These are phyloP conservation scores for Abramis brama DNA, from an alignment of 2,113 vertebrate genomes.

Conservation along the genomic window DNA sequence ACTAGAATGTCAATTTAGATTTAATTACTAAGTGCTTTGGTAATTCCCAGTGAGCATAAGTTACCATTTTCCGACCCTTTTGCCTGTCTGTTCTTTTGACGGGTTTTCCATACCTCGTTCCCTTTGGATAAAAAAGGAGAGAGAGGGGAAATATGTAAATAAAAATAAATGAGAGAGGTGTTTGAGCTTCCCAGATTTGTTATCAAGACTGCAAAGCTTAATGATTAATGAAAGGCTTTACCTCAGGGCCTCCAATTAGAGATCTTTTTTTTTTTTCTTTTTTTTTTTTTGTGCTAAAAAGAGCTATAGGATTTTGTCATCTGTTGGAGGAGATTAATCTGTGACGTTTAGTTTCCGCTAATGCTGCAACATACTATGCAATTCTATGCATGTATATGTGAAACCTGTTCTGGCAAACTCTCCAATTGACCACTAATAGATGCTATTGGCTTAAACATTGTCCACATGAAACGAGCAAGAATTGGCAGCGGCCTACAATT, in stretches of 20 bases:
- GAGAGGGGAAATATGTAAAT: slow-evolving; percentile 67
- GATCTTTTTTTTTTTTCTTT: slow-evolving; percentile 39
- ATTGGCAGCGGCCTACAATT: slow-evolving; percentile 47
- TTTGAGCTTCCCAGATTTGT: slow-evolving; percentile 65
- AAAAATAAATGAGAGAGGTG: slow-evolving; percentile 74
- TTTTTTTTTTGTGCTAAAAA: slow-evolving; percentile 57
- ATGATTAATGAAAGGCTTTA: slow-evolving; percentile 76
- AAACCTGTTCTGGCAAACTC: slow-evolving; percentile 49
- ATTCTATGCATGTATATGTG: slow-evolving; percentile 13
- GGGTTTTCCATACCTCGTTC: slow-evolving; percentile 63
- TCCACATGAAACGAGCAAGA: slow-evolving; percentile 24
- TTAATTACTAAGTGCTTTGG: slow-evolving; percentile 86
- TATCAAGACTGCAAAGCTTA: slow-evolving; percentile 66
- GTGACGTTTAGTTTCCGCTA: slow-evolving; percentile 12
- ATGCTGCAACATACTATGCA: slow-evolving; percentile 21
- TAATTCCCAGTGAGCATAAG: slow-evolving; percentile 83
- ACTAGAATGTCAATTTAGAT: slow-evolving; percentile 87
- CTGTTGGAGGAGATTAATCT: slow-evolving; percentile 39
- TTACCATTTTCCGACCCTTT: slow-evolving; percentile 62
- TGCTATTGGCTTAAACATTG: slow-evolving; percentile 71
- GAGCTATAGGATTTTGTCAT: slow-evolving; percentile 38
- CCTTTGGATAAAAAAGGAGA: slow-evolving; percentile 50
- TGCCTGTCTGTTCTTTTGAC: slow-evolving; percentile 60
- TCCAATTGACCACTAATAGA: slow-evolving; percentile 66
- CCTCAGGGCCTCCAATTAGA: slow-evolving; percentile 76